Conservation (phyloP, 2,113 vertebrate genomes). For the Rhinoderma darwinii region DNA sequence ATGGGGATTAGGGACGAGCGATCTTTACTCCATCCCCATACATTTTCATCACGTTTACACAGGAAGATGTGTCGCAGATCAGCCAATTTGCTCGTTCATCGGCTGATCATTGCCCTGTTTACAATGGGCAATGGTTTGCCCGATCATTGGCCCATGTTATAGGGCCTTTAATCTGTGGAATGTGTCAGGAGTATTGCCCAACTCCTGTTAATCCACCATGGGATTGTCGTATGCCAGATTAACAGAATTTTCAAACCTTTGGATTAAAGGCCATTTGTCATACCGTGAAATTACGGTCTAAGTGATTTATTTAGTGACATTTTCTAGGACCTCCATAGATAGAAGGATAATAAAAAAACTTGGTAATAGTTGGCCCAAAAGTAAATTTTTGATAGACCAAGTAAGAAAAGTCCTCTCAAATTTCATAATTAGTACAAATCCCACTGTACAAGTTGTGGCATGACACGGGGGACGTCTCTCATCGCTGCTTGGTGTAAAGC, state of each 20-base stretch:
- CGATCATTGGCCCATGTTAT: no score
- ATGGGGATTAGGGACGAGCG: no score
- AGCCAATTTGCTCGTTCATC: no score
- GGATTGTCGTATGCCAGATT: not conserved
- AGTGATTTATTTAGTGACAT: not conserved
- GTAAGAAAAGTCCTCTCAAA: not conserved
- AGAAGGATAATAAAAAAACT: no score
- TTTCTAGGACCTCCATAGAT: not conserved
- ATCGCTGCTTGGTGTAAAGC: slow-evolving; percentile 31
- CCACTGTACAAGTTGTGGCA: not conserved
- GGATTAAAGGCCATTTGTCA: not conserved
- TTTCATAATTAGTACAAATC: slow-evolving; percentile 8
- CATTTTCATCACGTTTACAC: no score
- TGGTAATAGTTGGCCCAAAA: not conserved
- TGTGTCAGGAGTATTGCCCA: no score
- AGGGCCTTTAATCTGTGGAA: no score
- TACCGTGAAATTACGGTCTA: no score
- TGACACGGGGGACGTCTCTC: slow-evolving; percentile 22
- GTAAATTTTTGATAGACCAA: not conserved
- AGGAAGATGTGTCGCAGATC: no score
- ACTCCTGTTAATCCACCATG: not conserved
- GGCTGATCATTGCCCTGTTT: no score
- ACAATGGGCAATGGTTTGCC: no score
- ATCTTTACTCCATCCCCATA: no score
- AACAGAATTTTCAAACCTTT: not conserved